Evolutionary conservation across 2,888 invertebrate species (phyloP).

Genomic region (Branchipolynoe longqiensis): DNA sequence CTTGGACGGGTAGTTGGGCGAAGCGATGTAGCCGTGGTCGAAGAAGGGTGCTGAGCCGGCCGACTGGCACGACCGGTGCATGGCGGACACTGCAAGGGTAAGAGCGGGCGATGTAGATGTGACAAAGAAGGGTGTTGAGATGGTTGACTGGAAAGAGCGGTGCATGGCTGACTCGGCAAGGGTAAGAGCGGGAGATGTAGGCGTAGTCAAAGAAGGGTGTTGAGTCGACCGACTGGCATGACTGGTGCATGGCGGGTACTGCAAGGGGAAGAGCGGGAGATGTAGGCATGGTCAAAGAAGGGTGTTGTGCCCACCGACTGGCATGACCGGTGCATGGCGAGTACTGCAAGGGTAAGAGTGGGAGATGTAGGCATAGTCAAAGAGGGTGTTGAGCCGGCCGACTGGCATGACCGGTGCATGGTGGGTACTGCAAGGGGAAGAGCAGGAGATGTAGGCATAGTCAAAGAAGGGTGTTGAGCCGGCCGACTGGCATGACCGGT

Average conservation of each 20-base stretch:
- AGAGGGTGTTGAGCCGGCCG: background rate
- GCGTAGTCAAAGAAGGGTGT: slow-evolving; percentile 60
- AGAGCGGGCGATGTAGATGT: background rate
- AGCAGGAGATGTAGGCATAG: too few relatives aligned
- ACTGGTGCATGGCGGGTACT: slow-evolving; percentile 38
- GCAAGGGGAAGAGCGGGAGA: slow-evolving; percentile 58
- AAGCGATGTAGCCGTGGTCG: slow-evolving; percentile 65
- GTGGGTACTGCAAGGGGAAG: too few relatives aligned
- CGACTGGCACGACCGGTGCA: slow-evolving; percentile 41
- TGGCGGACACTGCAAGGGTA: slow-evolving; percentile 49
- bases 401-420: too few relatives aligned
- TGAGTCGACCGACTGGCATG: slow-evolving; percentile 39
- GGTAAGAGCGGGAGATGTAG: too few relatives aligned
- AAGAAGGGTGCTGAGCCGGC: slow-evolving; percentile 44
- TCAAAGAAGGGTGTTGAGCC: too few relatives aligned
- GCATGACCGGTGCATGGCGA: slow-evolving; percentile 37
- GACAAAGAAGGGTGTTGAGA: background rate
- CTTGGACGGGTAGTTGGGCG: slow-evolving; percentile 68
- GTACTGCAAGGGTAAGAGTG: slow-evolving; percentile 25
- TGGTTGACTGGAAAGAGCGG: background rate
- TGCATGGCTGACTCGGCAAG: too few relatives aligned
- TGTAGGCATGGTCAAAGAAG: slow-evolving; percentile 62
- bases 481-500: too few relatives aligned
- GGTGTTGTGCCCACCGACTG: slow-evolving; percentile 36
- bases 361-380: background rate